Conservation (phyloP, 2,113 vertebrate species). For the Equus quagga region DNA sequence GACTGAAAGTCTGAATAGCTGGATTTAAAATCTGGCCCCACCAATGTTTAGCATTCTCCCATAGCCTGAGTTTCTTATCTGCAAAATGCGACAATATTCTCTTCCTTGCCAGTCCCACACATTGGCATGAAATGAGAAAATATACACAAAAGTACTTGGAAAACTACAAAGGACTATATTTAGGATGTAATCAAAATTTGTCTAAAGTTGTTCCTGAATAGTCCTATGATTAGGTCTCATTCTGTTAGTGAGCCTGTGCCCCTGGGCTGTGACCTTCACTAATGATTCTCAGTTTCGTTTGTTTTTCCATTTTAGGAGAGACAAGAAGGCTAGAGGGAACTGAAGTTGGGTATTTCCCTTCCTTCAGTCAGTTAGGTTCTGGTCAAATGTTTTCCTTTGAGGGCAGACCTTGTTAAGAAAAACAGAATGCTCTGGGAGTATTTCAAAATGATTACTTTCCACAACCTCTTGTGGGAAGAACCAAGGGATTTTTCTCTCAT, state of each 20-base stretch:
- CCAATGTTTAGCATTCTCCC: background rate
- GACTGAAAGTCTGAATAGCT: background rate
- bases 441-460: constrained; percentile 14
- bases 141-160: constrained; percentile 13
- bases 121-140: background rate
- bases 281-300: background rate
- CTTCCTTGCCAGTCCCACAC: background rate
- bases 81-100: background rate
- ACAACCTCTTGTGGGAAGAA: background rate
- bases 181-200: constrained; percentile 24
- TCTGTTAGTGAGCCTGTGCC: background rate
- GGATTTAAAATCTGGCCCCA: background rate
- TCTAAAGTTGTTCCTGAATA: background rate
- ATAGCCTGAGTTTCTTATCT: background rate
- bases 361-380: background rate
- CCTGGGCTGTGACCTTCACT: background rate
- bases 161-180: constrained; percentile 39
- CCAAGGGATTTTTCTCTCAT: background rate
- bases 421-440: background rate
- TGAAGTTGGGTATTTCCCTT: background rate
- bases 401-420: background rate
- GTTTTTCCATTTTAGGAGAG: background rate
- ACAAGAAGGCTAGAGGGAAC: background rate
- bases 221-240: background rate
- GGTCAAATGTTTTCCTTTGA: background rate